These are phyloP conservation scores for Esox lucius DNA, from an alignment of 2,797 vertebrate genomes.

Conservation along the genomic window DNA sequence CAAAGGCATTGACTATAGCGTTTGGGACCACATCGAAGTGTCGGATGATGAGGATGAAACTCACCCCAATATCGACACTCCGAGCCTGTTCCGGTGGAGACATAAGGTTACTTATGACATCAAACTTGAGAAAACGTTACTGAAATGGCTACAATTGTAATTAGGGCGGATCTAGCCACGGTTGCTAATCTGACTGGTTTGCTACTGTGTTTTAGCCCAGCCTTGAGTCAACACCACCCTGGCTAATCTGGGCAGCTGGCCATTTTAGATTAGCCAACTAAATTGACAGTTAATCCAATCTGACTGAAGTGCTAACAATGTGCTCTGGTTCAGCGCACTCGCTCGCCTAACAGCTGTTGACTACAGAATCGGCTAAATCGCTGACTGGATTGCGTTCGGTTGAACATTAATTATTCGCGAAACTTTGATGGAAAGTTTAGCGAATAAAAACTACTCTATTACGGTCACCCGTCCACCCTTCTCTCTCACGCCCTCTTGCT, in stretches of 20 bases:
- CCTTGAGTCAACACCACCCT: neutral
- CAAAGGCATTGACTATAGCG: conserved; percentile 87
- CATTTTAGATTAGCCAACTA: neutral
- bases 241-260: neutral
- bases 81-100: conserved; percentile 88
- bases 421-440: no score
- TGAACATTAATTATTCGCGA: no score
- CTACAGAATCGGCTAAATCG: no score
- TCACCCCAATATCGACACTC: conserved; percentile 88
- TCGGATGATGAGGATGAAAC: conserved; percentile 89
- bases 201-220: neutral
- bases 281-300: neutral
- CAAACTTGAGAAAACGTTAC: neutral
- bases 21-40: conserved; percentile 91
- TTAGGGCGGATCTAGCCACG: neutral
- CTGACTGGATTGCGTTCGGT: no score
- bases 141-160: neutral
- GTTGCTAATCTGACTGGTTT: neutral
- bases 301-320: neutral
- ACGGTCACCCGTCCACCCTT: neutral
- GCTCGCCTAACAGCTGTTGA: neutral
- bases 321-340: no score
- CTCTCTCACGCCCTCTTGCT: fast-evolving
- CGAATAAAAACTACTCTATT: neutral
- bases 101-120: conserved; percentile 77